Base-by-base conservation (phyloP, 1,140 invertebrate genomes). In the Cepaea nemoralis region DNA sequence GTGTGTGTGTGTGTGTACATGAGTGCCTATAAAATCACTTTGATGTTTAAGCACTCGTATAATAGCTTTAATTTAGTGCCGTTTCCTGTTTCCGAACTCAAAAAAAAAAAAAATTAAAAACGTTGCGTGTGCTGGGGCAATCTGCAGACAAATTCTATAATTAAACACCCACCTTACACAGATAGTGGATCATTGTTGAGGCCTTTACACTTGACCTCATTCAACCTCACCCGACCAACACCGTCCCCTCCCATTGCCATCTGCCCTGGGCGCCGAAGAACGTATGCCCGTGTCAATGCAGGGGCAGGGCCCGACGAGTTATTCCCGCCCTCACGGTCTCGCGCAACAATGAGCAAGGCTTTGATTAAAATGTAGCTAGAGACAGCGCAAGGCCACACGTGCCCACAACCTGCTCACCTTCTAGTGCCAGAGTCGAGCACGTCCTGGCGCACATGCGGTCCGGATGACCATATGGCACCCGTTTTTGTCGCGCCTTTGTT, bases 341-440 rank as follows among this genome's bases (percentile, higher is more conserved):
- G 59, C 59, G 59, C 59, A 63, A 63, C 59, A 63, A 63, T 63
- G 71, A 74, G 27, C 42, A 45, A 45, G 24, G 71, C 31, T 74
- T 74, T 74, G 71, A 74, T 74, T 74, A 74, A 74, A 74, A 74
- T 74, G 24, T 74, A 74, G 42, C 71, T 42, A 42, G 37, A 45
- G 27, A 40, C 24, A 39, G 35, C 69, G 40, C 19, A 37, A n/a
- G 69, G 27, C 22, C 69, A 40, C 69, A 74, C 71, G 71, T 74
- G 71, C 16, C 71, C 42, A 33, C 71, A 74, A 74, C 71, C 71
- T 74, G 71, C 71, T 74, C 71, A 74, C 71, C 35, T 40, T 12
- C 8, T 45, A 45, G 27, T 33, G 1, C 42, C 37, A 1, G 50
- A 10, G 42, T 1, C 71, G 31, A 74, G 71, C 71, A 74, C 71